Evolutionary conservation across 2,888 invertebrate genomes (phyloP).

Genomic region (Chymomyza amoena): DNA sequence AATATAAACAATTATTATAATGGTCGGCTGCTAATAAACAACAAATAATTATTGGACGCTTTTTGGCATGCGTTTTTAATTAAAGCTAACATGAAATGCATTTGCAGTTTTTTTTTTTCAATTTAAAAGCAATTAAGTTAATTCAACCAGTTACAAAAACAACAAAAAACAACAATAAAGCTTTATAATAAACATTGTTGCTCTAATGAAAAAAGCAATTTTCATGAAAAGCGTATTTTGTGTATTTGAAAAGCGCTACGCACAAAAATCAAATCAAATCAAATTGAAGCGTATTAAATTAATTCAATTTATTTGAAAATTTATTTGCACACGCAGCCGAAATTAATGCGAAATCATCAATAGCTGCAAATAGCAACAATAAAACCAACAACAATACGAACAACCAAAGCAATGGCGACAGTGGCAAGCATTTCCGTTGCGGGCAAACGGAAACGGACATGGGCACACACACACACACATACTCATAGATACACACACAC

Average conservation of each 20-base stretch:
- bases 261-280: slow-evolving; percentile 47
- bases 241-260: slow-evolving; percentile 32
- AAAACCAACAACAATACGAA: slow-evolving; percentile 11
- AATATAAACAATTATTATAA: neutral
- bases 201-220: slow-evolving; percentile 17
- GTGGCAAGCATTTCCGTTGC: slow-evolving; percentile 45
- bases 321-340: slow-evolving; percentile 75
- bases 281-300: slow-evolving; percentile 62
- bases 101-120: slow-evolving; percentile 33
- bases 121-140: slow-evolving; percentile 67
- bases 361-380: slow-evolving; percentile 20
- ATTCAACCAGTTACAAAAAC: slow-evolving; percentile 26
- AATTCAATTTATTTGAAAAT: slow-evolving; percentile 73
- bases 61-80: slow-evolving; percentile 39
- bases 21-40: neutral
- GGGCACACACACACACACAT: slow-evolving; percentile 31
- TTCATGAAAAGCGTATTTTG: slow-evolving; percentile 17
- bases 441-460: slow-evolving; percentile 55
- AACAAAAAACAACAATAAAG: neutral
- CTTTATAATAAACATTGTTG: neutral
- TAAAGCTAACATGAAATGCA: slow-evolving; percentile 37
- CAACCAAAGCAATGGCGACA: slow-evolving; percentile 17
- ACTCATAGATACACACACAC: slow-evolving; percentile 3
- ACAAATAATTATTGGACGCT: neutral
- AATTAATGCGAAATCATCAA: slow-evolving; percentile 73